These are phyloP conservation scores for Microctonus aethiopoides DNA, from an alignment of 2,888 invertebrate species.

Conservation along the genomic window DNA sequence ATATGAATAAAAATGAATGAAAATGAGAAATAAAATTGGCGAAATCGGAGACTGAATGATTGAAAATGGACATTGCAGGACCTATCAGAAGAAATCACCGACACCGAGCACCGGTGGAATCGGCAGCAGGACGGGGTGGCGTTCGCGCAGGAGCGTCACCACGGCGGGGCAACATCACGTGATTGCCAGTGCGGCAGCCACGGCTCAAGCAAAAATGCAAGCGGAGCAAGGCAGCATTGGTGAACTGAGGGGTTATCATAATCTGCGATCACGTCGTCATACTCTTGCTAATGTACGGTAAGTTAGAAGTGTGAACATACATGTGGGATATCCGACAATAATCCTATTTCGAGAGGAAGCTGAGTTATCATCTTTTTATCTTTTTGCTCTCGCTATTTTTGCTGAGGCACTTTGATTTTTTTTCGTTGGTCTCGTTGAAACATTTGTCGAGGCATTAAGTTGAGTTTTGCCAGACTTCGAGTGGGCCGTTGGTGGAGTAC, in stretches of 20 bases:
- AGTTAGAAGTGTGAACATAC: conserved; percentile 71
- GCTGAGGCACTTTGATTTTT: conserved; percentile 46
- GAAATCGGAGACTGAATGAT: neutral
- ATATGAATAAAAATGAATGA: neutral
- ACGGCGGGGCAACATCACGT: conserved; percentile 64
- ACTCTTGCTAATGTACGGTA: conserved; percentile 93
- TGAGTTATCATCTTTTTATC: conserved; percentile 14
- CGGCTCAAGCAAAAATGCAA: conserved; percentile 79
- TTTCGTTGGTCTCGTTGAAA: conserved; percentile 14
- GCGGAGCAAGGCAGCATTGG: conserved; percentile 93
- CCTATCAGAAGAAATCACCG: conserved; percentile 66
- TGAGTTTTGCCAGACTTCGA: neutral
- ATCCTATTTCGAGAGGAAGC: neutral
- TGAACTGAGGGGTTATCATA: conserved; percentile 89
- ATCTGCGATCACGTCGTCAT: conserved; percentile 87
- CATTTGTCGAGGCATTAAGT: neutral
- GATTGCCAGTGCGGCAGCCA: conserved; percentile 63
- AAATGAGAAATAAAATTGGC: neutral
- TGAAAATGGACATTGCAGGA: conserved; percentile 47
- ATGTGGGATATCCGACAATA: too few species aligned
- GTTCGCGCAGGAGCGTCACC: conserved; percentile 64
- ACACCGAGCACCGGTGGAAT: conserved; percentile 57
- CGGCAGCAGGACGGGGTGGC: conserved; percentile 62
- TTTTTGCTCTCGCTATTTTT: conserved; percentile 40
- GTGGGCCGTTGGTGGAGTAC: neutral